Evolutionary conservation across 2,888 invertebrate genomes (phyloP), one percentile per base, ranked within the genome.

Genomic region (Watsonalla cultraria): DNA sequence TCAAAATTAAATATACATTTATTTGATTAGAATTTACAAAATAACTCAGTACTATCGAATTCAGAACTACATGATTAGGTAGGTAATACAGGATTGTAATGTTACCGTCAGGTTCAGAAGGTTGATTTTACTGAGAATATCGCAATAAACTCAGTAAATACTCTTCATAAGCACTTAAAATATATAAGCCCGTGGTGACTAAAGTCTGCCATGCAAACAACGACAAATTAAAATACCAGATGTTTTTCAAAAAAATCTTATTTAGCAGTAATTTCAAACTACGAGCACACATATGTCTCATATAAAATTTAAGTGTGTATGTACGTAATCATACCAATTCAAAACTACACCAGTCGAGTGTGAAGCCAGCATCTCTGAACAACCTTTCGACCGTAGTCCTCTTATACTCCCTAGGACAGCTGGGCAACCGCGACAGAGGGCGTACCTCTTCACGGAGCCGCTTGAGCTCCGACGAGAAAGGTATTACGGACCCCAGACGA

Each of bases 291-390:
- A 24, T 24, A 24, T 24, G 24, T 9, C 9, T 37, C 2, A 37
- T 37, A 37, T 37, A 34, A n/a, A 4, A 14, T 52, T 37, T 39
- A 2, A 11, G 24, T 24, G 33, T 14, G 46, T 24, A 35, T 14
- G 7, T 45, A 53, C 7, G 13, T 11, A 45, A 45, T 14, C 92
- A 84, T 74, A 96, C 95, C 92, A 97, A 88, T 81, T 94, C 93
- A 78, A 97, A 97, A 52, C 94, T 94, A 72, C 97, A 98, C 97
- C 97, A 98, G 78, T 98, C 97, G 13, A 97, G 82, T 39, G 94
- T 93, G 69, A 97, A 94, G 0, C 94, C 94, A 7, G 94, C 94
- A 57, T 95, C 94, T 60, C 96, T 92, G 79, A 98, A 97, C 56
- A 94, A 91, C 65, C 95, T 92, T 77, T 98, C 97, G 0, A 96